Evolutionary conservation across 2,888 invertebrate genomes (phyloP), one percentile per base, ranked within the genome.

Genomic region (Rosalia funebris): DNA sequence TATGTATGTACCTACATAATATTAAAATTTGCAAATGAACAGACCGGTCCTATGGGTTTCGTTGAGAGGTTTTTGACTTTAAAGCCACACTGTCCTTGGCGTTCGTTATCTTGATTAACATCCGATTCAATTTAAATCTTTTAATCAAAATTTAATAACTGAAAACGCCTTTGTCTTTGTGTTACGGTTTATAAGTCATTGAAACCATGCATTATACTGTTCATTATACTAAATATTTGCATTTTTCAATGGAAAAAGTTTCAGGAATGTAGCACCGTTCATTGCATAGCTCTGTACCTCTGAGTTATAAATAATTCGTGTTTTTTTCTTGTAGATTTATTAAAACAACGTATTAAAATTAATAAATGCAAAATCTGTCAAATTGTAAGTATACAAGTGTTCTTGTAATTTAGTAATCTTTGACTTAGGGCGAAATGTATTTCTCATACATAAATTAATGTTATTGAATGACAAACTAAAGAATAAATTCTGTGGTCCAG

Each of bases 21-120:
- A 25, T 50, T 50, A 50, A 50, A 31, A 50, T 50, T 50, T 50
- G 17, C 17, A 1, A 31, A 25, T 15, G n/a, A 4, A 42, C 10
- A 48, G 50, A 53, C 53, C 53, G 41, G 53, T 53, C 39, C 39
- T 16, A 39, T 39, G 25, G 36, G 19, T 34, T 16, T 15, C 5
- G 11, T 12, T 42, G 19, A 57, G 50, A 58, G 52, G 52, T 46
- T 31, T 12, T 58, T 52, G 57, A 58, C 57, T 36, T 41, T 46
- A 17, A n/a, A 15, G 36, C 16, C 42, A 34, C 10, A 42, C 16
- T 39, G 48, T 34, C 48, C 37, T 57, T 57, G 45, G 32, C 10
- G 39, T 58, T 52, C 10, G 31, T 58, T 52, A 50, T 50, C 57
- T 42, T 11, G 19, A 44, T 20, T 12, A 15, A 10, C 15, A 39